Evolutionary conservation across 1,140 invertebrate species (phyloP).

Genomic region (Notospermus geniculatus): DNA sequence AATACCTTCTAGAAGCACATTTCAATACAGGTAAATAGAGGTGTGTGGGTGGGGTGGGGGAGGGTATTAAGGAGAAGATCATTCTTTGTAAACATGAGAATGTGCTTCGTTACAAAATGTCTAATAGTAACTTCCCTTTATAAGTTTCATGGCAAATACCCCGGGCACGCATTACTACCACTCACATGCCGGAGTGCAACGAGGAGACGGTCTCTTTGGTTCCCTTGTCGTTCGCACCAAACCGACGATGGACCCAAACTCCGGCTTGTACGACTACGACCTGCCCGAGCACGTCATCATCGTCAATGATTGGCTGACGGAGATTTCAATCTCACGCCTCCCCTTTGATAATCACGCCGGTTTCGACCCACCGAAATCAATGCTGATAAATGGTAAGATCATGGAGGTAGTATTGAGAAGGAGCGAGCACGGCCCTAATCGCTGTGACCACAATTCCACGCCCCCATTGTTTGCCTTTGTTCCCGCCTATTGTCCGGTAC

Average conservation of each 20-base stretch:
- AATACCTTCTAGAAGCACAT: slow-evolving; percentile 6
- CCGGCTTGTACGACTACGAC: slow-evolving; percentile 73
- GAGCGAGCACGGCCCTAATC: too few relatives aligned
- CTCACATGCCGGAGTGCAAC: slow-evolving; percentile 79
- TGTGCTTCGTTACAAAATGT: not conserved
- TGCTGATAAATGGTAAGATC: slow-evolving; percentile 13
- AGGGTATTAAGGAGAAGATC: too few relatives aligned
- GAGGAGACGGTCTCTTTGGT: slow-evolving; percentile 78
- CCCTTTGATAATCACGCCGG: slow-evolving; percentile 40
- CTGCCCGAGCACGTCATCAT: slow-evolving; percentile 74
- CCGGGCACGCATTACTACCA: slow-evolving; percentile 87
- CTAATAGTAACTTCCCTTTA: not conserved
- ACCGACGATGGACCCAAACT: slow-evolving; percentile 67
- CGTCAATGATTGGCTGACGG: slow-evolving; percentile 77
- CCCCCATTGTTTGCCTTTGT: too few relatives aligned
- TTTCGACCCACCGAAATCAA: slow-evolving; percentile 29
- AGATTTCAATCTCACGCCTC: slow-evolving; percentile 68
- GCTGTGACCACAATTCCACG: too few relatives aligned
- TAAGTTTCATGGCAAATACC: slow-evolving; percentile 52
- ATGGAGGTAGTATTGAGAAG: too few relatives aligned
- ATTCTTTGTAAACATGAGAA: too few relatives aligned
- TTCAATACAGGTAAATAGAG: slow-evolving; percentile 2
- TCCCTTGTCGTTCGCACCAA: slow-evolving; percentile 74
- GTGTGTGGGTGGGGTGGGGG: not conserved
- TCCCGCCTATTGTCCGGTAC: too few relatives aligned